Conservation (phyloP, 2,888 invertebrate species). For the Pterostichus madidus region DNA sequence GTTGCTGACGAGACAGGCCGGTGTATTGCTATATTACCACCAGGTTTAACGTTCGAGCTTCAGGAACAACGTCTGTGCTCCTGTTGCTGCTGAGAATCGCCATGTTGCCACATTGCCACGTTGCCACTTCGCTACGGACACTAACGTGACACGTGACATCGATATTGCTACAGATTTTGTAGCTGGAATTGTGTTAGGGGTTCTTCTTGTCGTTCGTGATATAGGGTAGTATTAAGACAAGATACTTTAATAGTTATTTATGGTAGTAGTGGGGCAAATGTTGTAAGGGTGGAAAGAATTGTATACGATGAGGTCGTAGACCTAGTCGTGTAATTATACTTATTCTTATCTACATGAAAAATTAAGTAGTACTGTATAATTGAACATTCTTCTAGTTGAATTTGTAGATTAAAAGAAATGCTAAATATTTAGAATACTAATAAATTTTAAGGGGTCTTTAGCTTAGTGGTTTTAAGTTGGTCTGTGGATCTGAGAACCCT, state of each 20-base stretch:
- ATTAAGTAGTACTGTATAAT: no score
- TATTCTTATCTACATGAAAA: no score
- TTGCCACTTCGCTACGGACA: background rate
- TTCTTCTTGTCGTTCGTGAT: background rate
- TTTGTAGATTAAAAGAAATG: no score
- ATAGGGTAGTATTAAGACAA: background rate
- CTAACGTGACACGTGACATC: conserved; percentile 24
- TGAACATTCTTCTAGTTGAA: no score
- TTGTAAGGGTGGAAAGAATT: no score
- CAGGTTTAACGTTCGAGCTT: background rate
- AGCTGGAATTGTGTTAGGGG: background rate
- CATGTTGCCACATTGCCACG: conserved; percentile 8
- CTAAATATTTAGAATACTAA: no score
- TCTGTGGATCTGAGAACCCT: no score
- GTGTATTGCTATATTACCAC: conserved; percentile 23
- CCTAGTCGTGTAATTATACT: no score
- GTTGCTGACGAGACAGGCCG: conserved; percentile 41
- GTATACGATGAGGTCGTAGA: no score
- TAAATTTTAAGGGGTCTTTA: no score
- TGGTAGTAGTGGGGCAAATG: background rate
- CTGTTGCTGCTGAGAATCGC: conserved; percentile 8
- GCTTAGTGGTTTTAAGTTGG: no score
- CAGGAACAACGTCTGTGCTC: background rate
- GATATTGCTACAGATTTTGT: conserved; percentile 25
- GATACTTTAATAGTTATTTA: background rate